These are phyloP conservation scores for Zonitis immaculata DNA, from an alignment of 2,888 invertebrate species.

Conservation along the genomic window DNA sequence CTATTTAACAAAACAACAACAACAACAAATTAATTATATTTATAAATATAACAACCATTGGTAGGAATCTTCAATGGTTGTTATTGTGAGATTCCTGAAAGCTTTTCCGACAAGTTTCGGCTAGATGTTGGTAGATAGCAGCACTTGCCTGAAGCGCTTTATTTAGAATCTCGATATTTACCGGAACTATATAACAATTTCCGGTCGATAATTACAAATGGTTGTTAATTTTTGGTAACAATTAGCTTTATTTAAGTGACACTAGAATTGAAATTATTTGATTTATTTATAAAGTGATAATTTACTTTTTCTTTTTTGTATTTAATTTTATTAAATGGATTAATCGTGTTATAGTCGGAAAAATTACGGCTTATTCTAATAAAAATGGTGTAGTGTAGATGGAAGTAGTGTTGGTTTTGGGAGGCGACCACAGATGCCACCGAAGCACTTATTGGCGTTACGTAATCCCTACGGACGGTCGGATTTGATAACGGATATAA, in stretches of 20 bases:
- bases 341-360: not conserved
- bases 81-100: not conserved
- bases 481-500: not conserved
- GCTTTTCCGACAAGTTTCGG: slow-evolving; percentile 4
- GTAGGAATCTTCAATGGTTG: not conserved
- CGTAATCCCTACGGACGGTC: not conserved
- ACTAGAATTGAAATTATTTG: too few species aligned
- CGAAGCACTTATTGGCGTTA: slow-evolving; percentile 1
- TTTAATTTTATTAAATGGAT: too few species aligned
- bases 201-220: slow-evolving; percentile 7
- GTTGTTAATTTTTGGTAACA: not conserved
- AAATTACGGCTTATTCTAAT: not conserved
- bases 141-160: slow-evolving; percentile 5
- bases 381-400: not conserved
- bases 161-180: not conserved
- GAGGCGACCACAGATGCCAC: slow-evolving; percentile 8
- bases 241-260: too few species aligned
- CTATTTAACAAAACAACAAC: slow-evolving; percentile 24
- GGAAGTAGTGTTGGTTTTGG: slow-evolving; percentile 1
- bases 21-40: not conserved
- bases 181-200: slow-evolving; percentile 7
- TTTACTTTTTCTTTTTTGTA: too few species aligned
- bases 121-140: slow-evolving; percentile 9
- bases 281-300: too few species aligned
- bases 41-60: not conserved